These are phyloP conservation scores for Oreochromis tanganicae DNA, from an alignment of 2,113 vertebrate species.

Conservation along the genomic window DNA sequence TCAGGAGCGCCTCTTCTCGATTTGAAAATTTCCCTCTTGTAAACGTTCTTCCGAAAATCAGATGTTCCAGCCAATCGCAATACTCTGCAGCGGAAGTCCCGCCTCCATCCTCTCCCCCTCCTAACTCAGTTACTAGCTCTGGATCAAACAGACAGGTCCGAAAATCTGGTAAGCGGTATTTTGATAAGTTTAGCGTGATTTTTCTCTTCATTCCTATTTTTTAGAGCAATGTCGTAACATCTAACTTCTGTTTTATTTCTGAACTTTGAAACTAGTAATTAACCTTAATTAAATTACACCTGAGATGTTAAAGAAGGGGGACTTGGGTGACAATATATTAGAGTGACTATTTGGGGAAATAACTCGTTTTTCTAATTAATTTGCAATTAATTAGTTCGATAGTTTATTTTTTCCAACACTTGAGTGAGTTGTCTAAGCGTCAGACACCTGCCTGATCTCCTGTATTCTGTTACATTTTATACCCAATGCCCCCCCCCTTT, in stretches of 20 bases:
- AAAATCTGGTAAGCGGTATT: background rate
- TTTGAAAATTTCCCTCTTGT: conserved; percentile 57
- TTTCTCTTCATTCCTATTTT: background rate
- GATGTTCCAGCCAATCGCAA: conserved; percentile 37
- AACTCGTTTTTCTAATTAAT: background rate
- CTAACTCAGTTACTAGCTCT: background rate
- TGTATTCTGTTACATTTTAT: background rate
- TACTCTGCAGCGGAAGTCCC: conserved; percentile 6
- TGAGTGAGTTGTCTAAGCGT: rapidly evolving
- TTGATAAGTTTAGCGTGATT: background rate
- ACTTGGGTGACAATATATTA: background rate
- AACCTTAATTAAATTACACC: background rate
- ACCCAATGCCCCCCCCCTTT: background rate
- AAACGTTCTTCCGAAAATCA: background rate
- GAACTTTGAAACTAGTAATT: background rate
- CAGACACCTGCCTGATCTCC: background rate
- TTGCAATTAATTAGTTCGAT: background rate
- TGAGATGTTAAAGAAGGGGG: background rate
- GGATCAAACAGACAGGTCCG: background rate
- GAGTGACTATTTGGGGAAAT: background rate
- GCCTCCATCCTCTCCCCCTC: background rate
- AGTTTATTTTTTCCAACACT: background rate
- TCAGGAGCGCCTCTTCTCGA: conserved; percentile 8
- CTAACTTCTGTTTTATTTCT: background rate
- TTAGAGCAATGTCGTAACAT: background rate